Base-by-base conservation (phyloP, 2,797 vertebrate genomes). In the Cheirogaleus major region DNA sequence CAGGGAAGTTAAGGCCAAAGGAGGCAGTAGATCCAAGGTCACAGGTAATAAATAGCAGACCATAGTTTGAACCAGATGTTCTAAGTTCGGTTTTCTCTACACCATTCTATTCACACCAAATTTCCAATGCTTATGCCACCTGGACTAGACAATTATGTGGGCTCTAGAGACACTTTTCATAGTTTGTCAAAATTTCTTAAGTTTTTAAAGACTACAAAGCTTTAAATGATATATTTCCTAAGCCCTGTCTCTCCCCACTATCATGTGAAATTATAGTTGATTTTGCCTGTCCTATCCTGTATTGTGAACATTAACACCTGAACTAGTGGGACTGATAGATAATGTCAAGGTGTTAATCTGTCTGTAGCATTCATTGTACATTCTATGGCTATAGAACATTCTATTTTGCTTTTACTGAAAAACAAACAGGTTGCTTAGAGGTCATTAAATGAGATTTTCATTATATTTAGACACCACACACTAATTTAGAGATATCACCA, bases 1-100 rank as follows among this genome's bases (percentile, higher is more conserved):
- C 90, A 93, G 80, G 22, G 65, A 93, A 93, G 89, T 92, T 59
- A 50, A 90, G 50, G 22, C 59, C 52, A 59, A 93, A 80, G 83
- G 50, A 87, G 8, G 41, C 2, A 73, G 20, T 43, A 75, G 52
- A 25, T 76, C 43, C 55, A 82, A 91, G 43, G 63, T 80, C 43
- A 89, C 22, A 83, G 57, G 25, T 83, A 96, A 63, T 80, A 87
- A 95, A 78, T 73, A 25, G 45, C 8, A 67, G 41, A 48, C 18
- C 69, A 88, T 90, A 79, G 92, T 84, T 67, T 65, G 69, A 92
- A 76, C 20, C 79, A 61, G 30, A 84, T 83, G 4, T 80, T 65
- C 57, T 82, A 50, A 14, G 30, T 73, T 65, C 43, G 86, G n/a
- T 76, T 89, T 94, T 96, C 55, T 79, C 61, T 43, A n/a, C 12